phyloP scores from a whole-genome alignment of 2,113 vertebrate genomes.

The Helogale parvula region DNA sequence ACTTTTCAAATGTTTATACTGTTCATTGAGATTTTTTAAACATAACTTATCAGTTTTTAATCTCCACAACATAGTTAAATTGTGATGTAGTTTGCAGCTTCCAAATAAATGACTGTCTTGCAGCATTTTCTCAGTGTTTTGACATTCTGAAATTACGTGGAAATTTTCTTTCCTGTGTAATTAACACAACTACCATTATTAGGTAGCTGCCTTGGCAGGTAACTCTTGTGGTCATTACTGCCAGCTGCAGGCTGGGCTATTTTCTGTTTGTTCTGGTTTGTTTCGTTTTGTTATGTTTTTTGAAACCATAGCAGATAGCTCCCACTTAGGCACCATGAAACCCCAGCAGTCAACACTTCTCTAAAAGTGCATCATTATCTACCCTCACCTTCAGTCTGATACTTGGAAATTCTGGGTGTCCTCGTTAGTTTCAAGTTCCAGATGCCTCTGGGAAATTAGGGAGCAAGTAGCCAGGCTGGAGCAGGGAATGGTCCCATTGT shows the following conservation, averaged over 20 bases:
- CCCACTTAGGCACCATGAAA: background rate
- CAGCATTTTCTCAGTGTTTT: constrained; percentile 48
- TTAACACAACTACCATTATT: constrained; percentile 48
- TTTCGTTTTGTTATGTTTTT: background rate
- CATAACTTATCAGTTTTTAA: background rate
- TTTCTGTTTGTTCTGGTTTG: background rate
- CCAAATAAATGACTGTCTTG: background rate
- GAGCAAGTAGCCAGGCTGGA: background rate
- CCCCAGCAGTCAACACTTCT: background rate
- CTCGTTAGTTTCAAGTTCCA: background rate
- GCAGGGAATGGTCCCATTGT: background rate
- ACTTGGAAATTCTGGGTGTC: background rate
- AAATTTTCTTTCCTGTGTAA: constrained; percentile 50
- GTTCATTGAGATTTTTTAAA: background rate
- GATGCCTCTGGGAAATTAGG: background rate
- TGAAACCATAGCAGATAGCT: background rate
- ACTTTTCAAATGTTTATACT: background rate
- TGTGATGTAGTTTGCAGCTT: background rate
- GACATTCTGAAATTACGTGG: constrained; percentile 35
- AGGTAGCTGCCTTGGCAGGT: background rate
- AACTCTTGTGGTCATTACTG: background rate
- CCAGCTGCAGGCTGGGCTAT: background rate
- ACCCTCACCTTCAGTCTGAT: background rate
- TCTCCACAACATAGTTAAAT: background rate
- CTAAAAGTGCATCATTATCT: background rate